A percentile compares a stretch with the other conserved stretches of the same genome.
Evolutionary conservation across 2,113 vertebrate genomes (phyloP).

Genomic region (Alethe castanea): DNA sequence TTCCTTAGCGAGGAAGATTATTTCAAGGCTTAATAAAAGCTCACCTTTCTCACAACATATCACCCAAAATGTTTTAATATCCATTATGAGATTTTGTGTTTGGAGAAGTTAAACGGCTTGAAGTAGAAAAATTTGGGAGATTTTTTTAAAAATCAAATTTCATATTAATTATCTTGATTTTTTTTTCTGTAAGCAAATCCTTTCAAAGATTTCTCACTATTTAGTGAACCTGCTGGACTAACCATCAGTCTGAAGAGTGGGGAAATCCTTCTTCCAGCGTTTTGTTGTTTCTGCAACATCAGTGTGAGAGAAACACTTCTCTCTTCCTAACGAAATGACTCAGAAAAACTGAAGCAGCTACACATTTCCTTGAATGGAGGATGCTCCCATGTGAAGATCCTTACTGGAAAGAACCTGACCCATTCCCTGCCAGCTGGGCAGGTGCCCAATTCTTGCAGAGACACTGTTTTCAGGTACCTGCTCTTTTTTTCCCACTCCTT

Average conservation of each 20-base stretch:
- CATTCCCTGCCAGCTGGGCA: neutral
- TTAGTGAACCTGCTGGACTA: neutral
- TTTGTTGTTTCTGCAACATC: neutral
- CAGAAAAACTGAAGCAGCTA: neutral
- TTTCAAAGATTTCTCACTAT: neutral
- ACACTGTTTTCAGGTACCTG: neutral
- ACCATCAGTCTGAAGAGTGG: neutral
- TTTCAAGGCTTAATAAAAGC: neutral
- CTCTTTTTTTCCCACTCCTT: neutral
- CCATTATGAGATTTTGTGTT: neutral
- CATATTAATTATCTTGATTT: neutral
- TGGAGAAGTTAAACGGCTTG: neutral
- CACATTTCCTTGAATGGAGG: neutral
- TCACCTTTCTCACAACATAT: neutral
- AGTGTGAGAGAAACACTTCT: neutral
- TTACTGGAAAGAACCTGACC: neutral
- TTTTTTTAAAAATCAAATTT: neutral
- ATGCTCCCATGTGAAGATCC: neutral
- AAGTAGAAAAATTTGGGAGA: neutral
- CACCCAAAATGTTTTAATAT: rapidly evolving
- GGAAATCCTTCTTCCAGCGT: neutral
- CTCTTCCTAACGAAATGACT: neutral
- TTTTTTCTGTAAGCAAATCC: neutral
- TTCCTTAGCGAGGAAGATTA: neutral
- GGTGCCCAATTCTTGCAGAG: neutral